Evolutionary conservation across 2,797 vertebrate genomes (phyloP).

Genomic region (Xenops minutus): DNA sequence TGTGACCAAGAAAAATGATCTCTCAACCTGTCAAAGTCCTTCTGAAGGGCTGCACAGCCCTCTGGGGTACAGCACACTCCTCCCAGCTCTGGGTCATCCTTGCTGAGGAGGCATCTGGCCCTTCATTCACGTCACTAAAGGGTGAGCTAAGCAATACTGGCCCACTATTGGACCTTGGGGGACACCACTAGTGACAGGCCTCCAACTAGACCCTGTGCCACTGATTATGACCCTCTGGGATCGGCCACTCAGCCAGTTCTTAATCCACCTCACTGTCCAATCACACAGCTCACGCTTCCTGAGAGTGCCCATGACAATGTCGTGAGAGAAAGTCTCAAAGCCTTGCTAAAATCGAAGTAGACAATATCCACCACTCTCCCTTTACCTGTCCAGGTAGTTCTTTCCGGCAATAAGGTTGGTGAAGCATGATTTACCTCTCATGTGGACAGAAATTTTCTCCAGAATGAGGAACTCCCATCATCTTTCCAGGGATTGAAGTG

Average conservation of each 20-base stretch:
- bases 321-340: background rate
- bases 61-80: rapidly evolving
- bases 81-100: background rate
- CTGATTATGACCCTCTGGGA: background rate
- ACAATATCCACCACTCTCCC: too few relatives aligned
- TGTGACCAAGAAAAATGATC: background rate
- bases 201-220: background rate
- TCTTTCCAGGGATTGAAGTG: too few relatives aligned
- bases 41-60: background rate
- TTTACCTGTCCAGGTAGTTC: too few relatives aligned
- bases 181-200: background rate
- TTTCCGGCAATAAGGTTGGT: too few relatives aligned
- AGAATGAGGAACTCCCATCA: too few relatives aligned
- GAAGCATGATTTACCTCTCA: too few relatives aligned
- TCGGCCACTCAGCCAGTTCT: background rate
- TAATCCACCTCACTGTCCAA: rapidly evolving
- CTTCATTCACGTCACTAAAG: background rate
- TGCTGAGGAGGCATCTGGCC: background rate
- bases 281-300: background rate
- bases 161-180: background rate
- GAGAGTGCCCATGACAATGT: rapidly evolving
- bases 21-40: background rate
- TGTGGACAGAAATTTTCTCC: too few relatives aligned
- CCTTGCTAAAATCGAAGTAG: too few relatives aligned
- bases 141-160: background rate